These are phyloP conservation scores for Holotrichia oblita DNA, from an alignment of 1,140 invertebrate species.

Conservation along the genomic window DNA sequence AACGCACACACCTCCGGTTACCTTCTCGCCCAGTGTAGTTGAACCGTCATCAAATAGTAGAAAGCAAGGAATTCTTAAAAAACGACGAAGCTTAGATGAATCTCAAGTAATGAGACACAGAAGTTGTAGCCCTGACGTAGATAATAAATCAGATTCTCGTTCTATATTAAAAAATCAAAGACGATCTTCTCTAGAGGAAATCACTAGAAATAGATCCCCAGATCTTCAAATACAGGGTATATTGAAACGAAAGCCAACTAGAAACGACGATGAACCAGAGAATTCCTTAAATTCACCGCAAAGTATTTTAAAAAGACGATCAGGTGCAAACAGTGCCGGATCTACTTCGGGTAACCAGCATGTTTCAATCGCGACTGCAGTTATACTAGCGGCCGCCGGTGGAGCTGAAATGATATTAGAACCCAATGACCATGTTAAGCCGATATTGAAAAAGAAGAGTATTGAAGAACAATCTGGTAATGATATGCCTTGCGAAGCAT, in stretches of 20 bases:
- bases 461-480: constrained; percentile 66
- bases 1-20: constrained; percentile 71
- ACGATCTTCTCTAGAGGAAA: constrained; percentile 75
- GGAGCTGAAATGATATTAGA: constrained; percentile 67
- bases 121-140: constrained; percentile 75
- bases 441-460: constrained; percentile 85
- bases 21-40: constrained; percentile 73
- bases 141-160: constrained; percentile 67
- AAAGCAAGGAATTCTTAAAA: constrained; percentile 81
- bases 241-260: constrained; percentile 72
- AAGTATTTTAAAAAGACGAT: constrained; percentile 79
- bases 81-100: constrained; percentile 80
- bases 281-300: constrained; percentile 69
- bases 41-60: constrained; percentile 66
- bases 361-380: constrained; percentile 75
- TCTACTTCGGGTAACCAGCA: constrained; percentile 68
- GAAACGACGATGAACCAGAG: constrained; percentile 67
- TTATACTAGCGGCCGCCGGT: constrained; percentile 71
- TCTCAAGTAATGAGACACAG: constrained; percentile 73
- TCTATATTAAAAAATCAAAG: constrained; percentile 75
- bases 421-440: constrained; percentile 71
- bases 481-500: constrained; percentile 63
- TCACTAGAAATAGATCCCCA: constrained; percentile 66
- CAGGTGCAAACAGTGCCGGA: constrained; percentile 66
- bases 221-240: constrained; percentile 71